Evolutionary conservation across 2,113 vertebrate species (phyloP).

Genomic region (Rostratula benghalensis): DNA sequence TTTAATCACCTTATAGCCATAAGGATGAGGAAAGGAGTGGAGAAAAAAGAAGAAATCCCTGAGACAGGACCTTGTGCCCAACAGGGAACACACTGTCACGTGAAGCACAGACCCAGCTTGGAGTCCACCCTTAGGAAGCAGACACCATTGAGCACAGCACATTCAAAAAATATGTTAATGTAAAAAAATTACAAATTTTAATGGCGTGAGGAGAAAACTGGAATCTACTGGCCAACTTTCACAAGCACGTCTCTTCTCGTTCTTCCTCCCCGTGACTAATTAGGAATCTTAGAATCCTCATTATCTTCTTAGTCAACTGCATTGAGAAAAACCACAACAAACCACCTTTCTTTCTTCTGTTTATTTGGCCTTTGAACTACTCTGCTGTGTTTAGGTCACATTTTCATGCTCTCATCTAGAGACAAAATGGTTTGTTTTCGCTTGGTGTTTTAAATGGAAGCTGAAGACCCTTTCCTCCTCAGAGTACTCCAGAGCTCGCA

Average conservation of each 20-base stretch:
- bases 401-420: not conserved
- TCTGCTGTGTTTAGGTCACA: not conserved
- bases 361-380: not conserved
- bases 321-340: not conserved
- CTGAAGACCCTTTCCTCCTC: not conserved
- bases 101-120: not conserved
- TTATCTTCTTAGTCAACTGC: not conserved
- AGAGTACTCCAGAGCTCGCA: not conserved
- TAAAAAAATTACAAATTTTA: not conserved
- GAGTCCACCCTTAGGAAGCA: not conserved
- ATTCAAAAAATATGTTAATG: not conserved
- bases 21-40: not conserved
- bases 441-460: not conserved
- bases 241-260: not conserved
- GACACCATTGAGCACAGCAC: not conserved
- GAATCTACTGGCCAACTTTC: not conserved
- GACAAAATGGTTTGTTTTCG: not conserved
- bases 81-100: accelerated
- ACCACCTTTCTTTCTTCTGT: not conserved
- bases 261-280: not conserved
- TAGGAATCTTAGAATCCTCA: not conserved
- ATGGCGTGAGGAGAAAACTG: not conserved
- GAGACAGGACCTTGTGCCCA: not conserved
- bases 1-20: not conserved
- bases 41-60: not conserved